A percentile compares a stretch with the other conserved stretches of the same genome.
These are phyloP conservation scores for Fundulus diaphanus DNA, from an alignment of 2,797 vertebrate species.

Conservation along the genomic window DNA sequence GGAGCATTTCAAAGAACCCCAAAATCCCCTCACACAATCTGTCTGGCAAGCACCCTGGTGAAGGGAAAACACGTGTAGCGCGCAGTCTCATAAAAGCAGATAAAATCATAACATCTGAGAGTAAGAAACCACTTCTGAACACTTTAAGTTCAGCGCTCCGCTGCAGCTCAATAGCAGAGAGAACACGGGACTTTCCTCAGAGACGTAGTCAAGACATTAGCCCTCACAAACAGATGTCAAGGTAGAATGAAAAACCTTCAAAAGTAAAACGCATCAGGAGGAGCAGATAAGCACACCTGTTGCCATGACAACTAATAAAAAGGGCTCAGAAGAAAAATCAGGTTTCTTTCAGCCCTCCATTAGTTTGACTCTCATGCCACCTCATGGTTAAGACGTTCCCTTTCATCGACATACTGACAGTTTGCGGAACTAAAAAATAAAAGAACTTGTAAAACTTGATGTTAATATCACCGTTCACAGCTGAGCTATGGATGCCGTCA, in stretches of 20 bases:
- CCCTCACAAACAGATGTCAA: constrained; percentile 17
- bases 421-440: too few species aligned
- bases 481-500: too few species aligned
- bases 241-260: constrained; percentile 30
- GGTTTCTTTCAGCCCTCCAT: constrained; percentile 15
- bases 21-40: not conserved
- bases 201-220: constrained; percentile 28
- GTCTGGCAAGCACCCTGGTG: not conserved
- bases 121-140: not conserved
- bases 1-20: not conserved
- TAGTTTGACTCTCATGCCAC: constrained; percentile 57
- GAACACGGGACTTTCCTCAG: constrained; percentile 12
- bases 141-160: not conserved
- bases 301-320: constrained; percentile 56
- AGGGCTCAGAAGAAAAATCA: not conserved
- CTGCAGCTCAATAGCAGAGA: constrained; percentile 15
- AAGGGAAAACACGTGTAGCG: not conserved
- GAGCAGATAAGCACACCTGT: constrained; percentile 42
- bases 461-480: too few species aligned
- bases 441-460: too few species aligned
- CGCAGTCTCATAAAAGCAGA: not conserved
- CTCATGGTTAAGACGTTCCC: constrained; percentile 34
- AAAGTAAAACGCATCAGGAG: constrained; percentile 19
- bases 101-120: not conserved
- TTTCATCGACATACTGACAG: not conserved